Evolutionary conservation across 2,113 vertebrate genomes (phyloP).

Genomic region (Candoia aspera): DNA sequence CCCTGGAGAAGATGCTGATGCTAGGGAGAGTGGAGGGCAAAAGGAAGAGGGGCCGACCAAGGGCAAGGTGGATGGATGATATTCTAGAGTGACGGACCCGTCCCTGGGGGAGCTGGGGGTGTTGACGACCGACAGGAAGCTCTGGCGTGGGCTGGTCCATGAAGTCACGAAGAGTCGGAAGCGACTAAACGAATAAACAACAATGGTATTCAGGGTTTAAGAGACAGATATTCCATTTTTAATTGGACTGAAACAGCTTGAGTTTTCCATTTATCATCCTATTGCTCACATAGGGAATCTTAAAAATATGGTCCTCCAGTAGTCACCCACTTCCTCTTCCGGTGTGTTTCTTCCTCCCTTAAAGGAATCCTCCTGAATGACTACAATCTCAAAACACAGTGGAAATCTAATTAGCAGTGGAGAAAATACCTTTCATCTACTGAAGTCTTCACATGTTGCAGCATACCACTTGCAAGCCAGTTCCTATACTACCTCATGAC

Average conservation of each 20-base stretch:
- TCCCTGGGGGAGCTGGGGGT: too few species aligned
- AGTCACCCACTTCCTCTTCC: not conserved
- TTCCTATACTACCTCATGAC: constrained; percentile 24
- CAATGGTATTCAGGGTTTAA: not conserved
- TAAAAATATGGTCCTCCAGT: constrained; percentile 5
- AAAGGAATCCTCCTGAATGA: not conserved
- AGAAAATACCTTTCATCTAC: constrained; percentile 30
- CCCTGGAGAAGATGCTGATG: too few species aligned
- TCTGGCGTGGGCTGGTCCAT: too few species aligned
- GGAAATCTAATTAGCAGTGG: constrained; percentile 27
- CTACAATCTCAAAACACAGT: constrained; percentile 28
- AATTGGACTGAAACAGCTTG: constrained; percentile 6
- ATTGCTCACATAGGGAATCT: not conserved
- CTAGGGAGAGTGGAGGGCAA: too few species aligned
- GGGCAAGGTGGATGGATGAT: too few species aligned
- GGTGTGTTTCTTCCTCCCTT: not conserved
- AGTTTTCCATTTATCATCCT: constrained; percentile 23
- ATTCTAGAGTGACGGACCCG: too few species aligned
- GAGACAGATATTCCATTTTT: constrained; percentile 11
- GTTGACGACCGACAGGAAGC: too few species aligned
- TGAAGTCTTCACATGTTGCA: constrained; percentile 41
- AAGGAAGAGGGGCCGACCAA: too few species aligned
- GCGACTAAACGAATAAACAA: too few species aligned
- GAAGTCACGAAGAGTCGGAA: too few species aligned
- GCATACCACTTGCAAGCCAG: constrained; percentile 28